Evolutionary conservation across 2,888 invertebrate species (phyloP).

Genomic region (Eumacrocentrus americanus): DNA sequence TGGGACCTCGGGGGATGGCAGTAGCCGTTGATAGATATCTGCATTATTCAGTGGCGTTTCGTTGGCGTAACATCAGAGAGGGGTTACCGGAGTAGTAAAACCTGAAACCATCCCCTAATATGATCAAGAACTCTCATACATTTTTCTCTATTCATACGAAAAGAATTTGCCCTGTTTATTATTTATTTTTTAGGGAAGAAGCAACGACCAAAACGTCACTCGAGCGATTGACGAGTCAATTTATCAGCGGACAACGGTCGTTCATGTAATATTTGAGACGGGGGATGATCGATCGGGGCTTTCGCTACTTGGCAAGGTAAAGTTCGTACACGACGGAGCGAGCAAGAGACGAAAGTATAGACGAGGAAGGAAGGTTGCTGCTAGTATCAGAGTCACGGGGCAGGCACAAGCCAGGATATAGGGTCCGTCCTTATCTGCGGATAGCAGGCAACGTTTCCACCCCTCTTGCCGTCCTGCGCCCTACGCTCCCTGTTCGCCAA

Average conservation of each 20-base stretch:
- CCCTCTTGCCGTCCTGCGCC: constrained; percentile 38
- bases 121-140: background rate
- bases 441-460: constrained; percentile 49
- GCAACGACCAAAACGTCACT: constrained; percentile 19
- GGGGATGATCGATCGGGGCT: constrained; percentile 37
- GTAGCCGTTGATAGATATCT: background rate
- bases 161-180: background rate
- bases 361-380: constrained; percentile 2
- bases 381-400: constrained; percentile 32
- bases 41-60: background rate
- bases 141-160: background rate
- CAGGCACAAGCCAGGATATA: constrained; percentile 45
- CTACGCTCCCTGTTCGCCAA: constrained; percentile 38
- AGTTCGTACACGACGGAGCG: constrained; percentile 8
- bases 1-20: background rate
- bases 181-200: constrained; percentile 5
- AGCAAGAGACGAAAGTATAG: background rate
- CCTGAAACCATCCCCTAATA: background rate
- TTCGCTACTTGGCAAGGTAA: constrained; percentile 20
- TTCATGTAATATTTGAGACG: constrained; percentile 19
- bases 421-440: constrained; percentile 59
- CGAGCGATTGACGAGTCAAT: constrained; percentile 35
- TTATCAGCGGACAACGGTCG: constrained; percentile 31
- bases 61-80: background rate
- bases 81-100: background rate